Base-by-base conservation (phyloP, 1,140 invertebrate species). In the Aphidius ervi region DNA sequence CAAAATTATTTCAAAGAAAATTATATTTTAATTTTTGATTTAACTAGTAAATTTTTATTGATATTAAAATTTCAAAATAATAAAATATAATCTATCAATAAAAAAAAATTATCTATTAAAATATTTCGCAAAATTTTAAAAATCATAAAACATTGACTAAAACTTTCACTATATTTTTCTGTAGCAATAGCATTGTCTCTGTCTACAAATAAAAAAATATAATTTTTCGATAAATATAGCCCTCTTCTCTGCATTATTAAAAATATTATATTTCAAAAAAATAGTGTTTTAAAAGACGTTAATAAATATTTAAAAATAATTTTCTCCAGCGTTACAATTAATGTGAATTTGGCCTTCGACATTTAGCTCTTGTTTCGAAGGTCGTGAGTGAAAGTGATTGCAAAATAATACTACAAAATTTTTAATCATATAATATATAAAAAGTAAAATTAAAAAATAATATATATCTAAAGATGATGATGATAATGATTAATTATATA, bases 101-200 rank as follows among this genome's bases (percentile, higher is more conserved):
- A 20, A 37, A 40, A 40, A 46, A 31, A 43, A 53, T 42, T 46
- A 37, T 54, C 31, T 52, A 45, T 45, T 43, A 31, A 42, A 10
- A 50, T 16, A 42, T 6, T 31, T 37, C 4, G 23, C 41, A 39
- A 9, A 16, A 45, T 55, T 20, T 43, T 37, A 58, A 64, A 46
- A 55, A 50, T 45, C 68, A 69, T 71, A 69, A 69, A 77, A 75
- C n/a, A n/a, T 77, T 76, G 69, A 74, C 68, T 70, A 71, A 49
- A 70, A 78, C 76, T 79, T 78, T 79, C 75, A 79, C 77, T 77
- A 31, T 31, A 71, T 72, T 77, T 78, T 74, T 57, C 70, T 74
- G 75, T 78, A 75, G 75, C 75, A 79, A 79, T 77, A 75, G 75
- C 76, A 79, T 79, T 77, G 75, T 74, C 74, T 72, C 71, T 72